Evolutionary conservation across 2,888 invertebrate genomes (phyloP).

Genomic region (Noctua janthe): DNA sequence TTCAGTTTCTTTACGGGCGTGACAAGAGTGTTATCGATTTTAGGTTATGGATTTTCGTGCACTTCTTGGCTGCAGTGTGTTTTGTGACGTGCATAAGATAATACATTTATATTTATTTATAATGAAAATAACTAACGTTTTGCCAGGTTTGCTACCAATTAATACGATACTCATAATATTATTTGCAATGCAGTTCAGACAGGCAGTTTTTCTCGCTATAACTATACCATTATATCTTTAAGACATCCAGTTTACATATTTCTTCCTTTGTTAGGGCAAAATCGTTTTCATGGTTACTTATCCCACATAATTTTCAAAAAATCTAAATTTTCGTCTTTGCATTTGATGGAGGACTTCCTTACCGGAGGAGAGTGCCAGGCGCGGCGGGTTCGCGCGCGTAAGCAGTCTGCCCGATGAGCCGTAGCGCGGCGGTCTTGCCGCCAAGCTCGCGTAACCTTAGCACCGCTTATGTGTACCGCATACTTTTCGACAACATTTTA

Average conservation of each 20-base stretch:
- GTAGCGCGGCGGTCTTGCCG: slow-evolving; percentile 89
- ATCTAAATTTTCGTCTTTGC: slow-evolving; percentile 60
- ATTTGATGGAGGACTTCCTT: slow-evolving; percentile 82
- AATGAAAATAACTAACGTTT: slow-evolving; percentile 30
- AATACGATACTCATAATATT: neutral
- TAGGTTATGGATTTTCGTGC: slow-evolving; percentile 30
- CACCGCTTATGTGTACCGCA: slow-evolving; percentile 75
- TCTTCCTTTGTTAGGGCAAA: neutral
- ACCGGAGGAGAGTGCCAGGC: slow-evolving; percentile 78
- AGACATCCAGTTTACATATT: neutral
- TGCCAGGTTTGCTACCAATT: slow-evolving; percentile 32
- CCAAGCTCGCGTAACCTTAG: slow-evolving; percentile 78
- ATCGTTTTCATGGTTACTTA: neutral
- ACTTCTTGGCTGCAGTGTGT: slow-evolving; percentile 37
- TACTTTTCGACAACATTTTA: slow-evolving; percentile 68
- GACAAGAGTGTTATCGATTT: slow-evolving; percentile 50
- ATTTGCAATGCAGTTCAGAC: neutral
- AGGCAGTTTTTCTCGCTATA: neutral
- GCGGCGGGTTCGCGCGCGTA: slow-evolving; percentile 73
- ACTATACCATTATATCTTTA: neutral
- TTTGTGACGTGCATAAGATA: slow-evolving; percentile 34
- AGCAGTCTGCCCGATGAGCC: slow-evolving; percentile 89
- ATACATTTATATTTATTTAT: slow-evolving; percentile 11
- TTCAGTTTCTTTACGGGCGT: slow-evolving; percentile 68
- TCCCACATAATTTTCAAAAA: slow-evolving; percentile 1